Base-by-base conservation (phyloP, 1,140 invertebrate species). In the Platyura marginata region DNA sequence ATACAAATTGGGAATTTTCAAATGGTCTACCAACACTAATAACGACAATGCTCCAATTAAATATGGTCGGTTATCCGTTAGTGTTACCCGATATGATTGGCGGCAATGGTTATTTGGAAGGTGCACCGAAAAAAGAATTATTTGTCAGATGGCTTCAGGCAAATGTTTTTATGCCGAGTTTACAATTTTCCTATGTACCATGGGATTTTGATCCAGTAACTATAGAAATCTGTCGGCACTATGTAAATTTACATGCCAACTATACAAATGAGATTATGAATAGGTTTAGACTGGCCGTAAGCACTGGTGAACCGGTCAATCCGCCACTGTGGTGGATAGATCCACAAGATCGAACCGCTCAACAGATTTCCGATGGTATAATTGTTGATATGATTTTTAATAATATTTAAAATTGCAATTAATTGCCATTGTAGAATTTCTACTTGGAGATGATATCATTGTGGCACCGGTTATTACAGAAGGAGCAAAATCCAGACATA, bases 41-140 rank as follows among this genome's bases (percentile, higher is more conserved):
- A 32, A 83, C 87, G 0, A 81, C 82, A 2, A 58, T 82, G 0
- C 59, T 92, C 2, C 77, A 80, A 49, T 74, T 85, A 67, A 86
- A 86, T 49, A 56, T 91, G 33, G 74, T 81, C 48, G 89, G 89
- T 4, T 93, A 93, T 60, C 72, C 78, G 1, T 77, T 82, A 49
- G 78, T 92, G 4, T 60, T 94, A 2, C 86, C 88, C 1, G 89
- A 93, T 54, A 89, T 93, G 81, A 79, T 96, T 48, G 90, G 90
- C 2, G 90, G 91, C 2, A 92, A 91, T 56, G 81, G 75, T 0
- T 85, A 80, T 51, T 59, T 69, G 11, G 61, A 66, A 29, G 65
- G 68, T 55, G 69, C 63, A 19, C 76, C 77, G 2, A 71, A 71
- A 3, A 75, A 77, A 46, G 82, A 94, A 57, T 63, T 95, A n/a